Evolutionary conservation across 2,888 invertebrate genomes (phyloP).

Genomic region (Agrochola lota): DNA sequence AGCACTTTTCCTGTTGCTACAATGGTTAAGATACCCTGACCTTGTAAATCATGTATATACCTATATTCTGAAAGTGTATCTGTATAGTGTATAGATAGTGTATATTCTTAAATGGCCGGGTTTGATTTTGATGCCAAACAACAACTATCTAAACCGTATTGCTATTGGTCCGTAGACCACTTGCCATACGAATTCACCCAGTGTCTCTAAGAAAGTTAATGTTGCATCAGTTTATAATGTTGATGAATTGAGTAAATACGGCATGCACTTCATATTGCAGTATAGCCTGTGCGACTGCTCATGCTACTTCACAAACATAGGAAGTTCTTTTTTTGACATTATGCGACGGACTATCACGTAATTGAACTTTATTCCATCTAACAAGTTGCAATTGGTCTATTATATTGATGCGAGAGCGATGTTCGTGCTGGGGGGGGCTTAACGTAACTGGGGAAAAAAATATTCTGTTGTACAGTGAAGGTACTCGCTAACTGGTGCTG

Average conservation of each 20-base stretch:
- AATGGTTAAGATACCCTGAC: background rate
- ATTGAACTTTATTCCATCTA: slow-evolving; percentile 24
- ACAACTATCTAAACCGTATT: too few species aligned
- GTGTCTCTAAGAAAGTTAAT: too few species aligned
- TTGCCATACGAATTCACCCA: too few species aligned
- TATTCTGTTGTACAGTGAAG: background rate
- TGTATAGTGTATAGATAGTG: too few species aligned
- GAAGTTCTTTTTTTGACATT: background rate
- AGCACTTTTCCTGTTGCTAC: background rate
- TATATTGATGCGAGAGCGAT: slow-evolving; percentile 9
- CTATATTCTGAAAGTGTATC: too few species aligned
- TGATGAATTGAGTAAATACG: slow-evolving; percentile 1
- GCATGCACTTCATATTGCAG: background rate
- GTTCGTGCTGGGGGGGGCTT: slow-evolving; percentile 7
- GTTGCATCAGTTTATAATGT: background rate
- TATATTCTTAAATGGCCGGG: too few species aligned
- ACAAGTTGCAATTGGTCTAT: slow-evolving; percentile 27
- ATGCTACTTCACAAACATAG: background rate
- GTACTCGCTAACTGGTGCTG: background rate
- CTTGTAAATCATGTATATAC: too few species aligned
- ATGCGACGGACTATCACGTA: background rate
- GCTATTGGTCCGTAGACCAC: too few species aligned
- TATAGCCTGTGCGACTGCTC: background rate
- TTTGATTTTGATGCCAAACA: too few species aligned
- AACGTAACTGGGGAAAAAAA: background rate